phyloP scores from a whole-genome alignment of 2,797 vertebrate genomes.

The Parauchenoglanis ngamensis region DNA sequence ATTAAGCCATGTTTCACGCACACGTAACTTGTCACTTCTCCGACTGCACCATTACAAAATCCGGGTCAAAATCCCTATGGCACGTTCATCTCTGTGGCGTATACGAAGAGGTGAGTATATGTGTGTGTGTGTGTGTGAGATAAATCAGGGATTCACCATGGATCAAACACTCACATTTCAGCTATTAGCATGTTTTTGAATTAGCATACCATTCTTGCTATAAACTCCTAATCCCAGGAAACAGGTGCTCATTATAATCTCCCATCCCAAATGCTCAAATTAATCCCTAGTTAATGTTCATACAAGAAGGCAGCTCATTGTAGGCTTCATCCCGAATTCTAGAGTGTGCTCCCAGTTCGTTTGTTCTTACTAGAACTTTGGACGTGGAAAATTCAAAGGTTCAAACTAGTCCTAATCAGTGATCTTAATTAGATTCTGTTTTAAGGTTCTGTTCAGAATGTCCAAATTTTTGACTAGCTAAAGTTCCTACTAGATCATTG shows the following conservation, averaged over 20 bases:
- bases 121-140: not conserved
- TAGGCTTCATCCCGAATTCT: not conserved
- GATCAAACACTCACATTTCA: not conserved
- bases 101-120: not conserved
- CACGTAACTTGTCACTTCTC: not conserved
- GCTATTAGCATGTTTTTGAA: conserved; percentile 10
- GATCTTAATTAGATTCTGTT: not conserved
- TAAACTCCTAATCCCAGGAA: not conserved
- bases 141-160: not conserved
- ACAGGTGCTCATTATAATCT: not conserved
- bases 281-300: not conserved
- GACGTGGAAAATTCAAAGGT: not conserved
- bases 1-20: conserved; percentile 20
- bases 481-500: not conserved
- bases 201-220: not conserved
- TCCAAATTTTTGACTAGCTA: not conserved
- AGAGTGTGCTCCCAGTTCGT: not conserved
- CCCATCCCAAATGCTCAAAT: not conserved
- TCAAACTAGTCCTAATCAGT: not conserved
- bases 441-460: not conserved
- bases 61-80: not conserved
- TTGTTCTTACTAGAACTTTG: not conserved
- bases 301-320: not conserved
- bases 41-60: not conserved
- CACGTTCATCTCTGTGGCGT: not conserved